Conservation (phyloP, 2,797 vertebrate species). For the Myoxocephalus aenaeus region DNA sequence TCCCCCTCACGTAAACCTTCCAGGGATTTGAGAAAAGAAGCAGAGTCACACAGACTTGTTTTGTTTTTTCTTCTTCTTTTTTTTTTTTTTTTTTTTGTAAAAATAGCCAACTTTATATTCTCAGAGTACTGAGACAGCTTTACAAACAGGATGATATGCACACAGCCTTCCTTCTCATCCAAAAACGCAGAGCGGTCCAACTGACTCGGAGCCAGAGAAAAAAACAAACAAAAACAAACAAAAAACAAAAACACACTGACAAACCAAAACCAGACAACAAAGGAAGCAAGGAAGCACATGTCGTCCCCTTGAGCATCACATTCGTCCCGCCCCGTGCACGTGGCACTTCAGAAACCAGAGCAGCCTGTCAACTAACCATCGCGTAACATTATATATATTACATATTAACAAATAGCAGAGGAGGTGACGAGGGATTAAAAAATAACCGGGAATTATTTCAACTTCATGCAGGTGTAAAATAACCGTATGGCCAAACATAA, state of each 20-base stretch:
- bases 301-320: slow-evolving; percentile 81
- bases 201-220: slow-evolving; percentile 40
- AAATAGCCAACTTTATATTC: slow-evolving; percentile 99
- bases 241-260: slow-evolving; percentile 40
- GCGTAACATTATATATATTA: slow-evolving; percentile 80
- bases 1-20: neutral
- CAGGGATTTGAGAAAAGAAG: slow-evolving; percentile 56
- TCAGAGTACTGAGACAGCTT: slow-evolving; percentile 95
- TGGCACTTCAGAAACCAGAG: slow-evolving; percentile 83
- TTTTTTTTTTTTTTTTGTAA: slow-evolving; percentile 90
- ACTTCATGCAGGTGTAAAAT: slow-evolving; percentile 91
- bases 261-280: slow-evolving; percentile 56
- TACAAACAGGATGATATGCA: slow-evolving; percentile 98
- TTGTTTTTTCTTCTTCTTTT: slow-evolving; percentile 71
- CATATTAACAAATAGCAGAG: slow-evolving; percentile 84
- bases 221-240: slow-evolving; percentile 35
- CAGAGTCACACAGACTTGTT: slow-evolving; percentile 78
- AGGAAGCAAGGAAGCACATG: slow-evolving; percentile 57
- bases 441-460: slow-evolving; percentile 85
- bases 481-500: slow-evolving; percentile 87
- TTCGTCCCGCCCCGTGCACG: slow-evolving; percentile 84
- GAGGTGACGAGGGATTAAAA: slow-evolving; percentile 42
- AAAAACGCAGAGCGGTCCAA: slow-evolving; percentile 85
- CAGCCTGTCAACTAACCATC: slow-evolving; percentile 29
- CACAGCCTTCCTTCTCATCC: slow-evolving; percentile 85